Evolutionary conservation across 2,888 invertebrate species (phyloP).

Genomic region (Yponomeuta plumbellus): DNA sequence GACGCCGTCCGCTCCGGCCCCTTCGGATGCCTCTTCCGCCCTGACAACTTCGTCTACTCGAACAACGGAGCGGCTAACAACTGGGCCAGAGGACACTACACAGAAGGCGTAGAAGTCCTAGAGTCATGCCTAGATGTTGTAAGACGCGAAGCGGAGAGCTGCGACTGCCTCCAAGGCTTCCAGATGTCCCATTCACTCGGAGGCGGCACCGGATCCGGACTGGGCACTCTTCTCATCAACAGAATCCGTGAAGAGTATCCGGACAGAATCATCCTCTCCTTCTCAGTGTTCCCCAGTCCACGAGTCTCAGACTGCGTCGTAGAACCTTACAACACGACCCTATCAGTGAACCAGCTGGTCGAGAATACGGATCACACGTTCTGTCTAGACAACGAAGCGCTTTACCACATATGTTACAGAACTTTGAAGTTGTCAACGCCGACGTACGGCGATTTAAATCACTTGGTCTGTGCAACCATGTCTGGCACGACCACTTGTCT

Average conservation of each 20-base stretch:
- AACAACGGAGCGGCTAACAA: constrained; percentile 80
- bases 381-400: constrained; percentile 81
- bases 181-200: constrained; percentile 85
- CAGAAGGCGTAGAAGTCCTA: constrained; percentile 80
- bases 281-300: constrained; percentile 81
- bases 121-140: constrained; percentile 76
- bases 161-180: constrained; percentile 84
- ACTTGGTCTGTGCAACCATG: constrained; percentile 82
- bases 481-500: constrained; percentile 76
- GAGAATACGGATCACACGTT: constrained; percentile 75
- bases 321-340: constrained; percentile 79
- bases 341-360: constrained; percentile 75
- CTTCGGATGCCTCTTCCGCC: constrained; percentile 81
- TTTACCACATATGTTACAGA: constrained; percentile 78
- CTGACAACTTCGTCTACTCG: constrained; percentile 85
- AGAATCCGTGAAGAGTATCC: constrained; percentile 87
- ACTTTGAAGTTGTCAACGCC: constrained; percentile 79
- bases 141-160: constrained; percentile 78
- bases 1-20: constrained; percentile 78
- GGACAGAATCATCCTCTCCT: constrained; percentile 85
- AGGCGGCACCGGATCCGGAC: constrained; percentile 86
- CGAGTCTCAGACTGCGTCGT: constrained; percentile 80
- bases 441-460: constrained; percentile 36
- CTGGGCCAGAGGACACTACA: constrained; percentile 84
- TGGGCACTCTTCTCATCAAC: constrained; percentile 83